phyloP scores from a whole-genome alignment of 2,888 invertebrate species.

The Nymphalis urticae region DNA sequence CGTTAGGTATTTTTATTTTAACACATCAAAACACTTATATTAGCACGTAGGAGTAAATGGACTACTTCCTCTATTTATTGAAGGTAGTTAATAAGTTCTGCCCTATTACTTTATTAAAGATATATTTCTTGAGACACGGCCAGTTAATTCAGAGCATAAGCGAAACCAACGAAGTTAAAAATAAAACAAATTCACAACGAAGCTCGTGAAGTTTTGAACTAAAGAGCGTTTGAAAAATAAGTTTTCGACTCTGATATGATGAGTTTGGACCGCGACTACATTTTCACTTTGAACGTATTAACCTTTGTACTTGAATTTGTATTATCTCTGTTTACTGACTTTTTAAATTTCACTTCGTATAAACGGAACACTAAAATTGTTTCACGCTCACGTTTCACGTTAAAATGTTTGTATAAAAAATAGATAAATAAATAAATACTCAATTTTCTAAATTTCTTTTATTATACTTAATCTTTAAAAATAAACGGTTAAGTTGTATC shows the following conservation, averaged over 20 bases:
- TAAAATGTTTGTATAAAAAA: too few species aligned
- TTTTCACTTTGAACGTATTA: conserved; percentile 22
- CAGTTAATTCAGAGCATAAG: background rate
- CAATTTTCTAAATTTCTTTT: too few species aligned
- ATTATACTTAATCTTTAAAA: too few species aligned
- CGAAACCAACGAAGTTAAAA: background rate
- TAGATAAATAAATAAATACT: too few species aligned
- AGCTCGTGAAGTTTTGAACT: background rate
- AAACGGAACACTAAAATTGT: background rate
- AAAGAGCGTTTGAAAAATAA: conserved; percentile 7
- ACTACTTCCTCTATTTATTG: too few species aligned
- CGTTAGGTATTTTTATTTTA: too few species aligned
- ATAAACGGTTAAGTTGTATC: too few species aligned
- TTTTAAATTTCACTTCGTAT: conserved; percentile 13
- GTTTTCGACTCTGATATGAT: conserved; percentile 5
- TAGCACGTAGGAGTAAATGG: too few species aligned
- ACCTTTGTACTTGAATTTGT: background rate
- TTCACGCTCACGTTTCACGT: too few species aligned
- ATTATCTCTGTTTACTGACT: conserved; percentile 16
- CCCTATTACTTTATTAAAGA: too few species aligned
- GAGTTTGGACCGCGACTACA: background rate
- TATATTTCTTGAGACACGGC: background rate
- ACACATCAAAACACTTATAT: too few species aligned
- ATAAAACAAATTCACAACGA: conserved; percentile 2
- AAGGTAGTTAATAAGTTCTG: too few species aligned